Conservation (phyloP, 2,113 vertebrate genomes). For the Camarhynchus parvulus region DNA sequence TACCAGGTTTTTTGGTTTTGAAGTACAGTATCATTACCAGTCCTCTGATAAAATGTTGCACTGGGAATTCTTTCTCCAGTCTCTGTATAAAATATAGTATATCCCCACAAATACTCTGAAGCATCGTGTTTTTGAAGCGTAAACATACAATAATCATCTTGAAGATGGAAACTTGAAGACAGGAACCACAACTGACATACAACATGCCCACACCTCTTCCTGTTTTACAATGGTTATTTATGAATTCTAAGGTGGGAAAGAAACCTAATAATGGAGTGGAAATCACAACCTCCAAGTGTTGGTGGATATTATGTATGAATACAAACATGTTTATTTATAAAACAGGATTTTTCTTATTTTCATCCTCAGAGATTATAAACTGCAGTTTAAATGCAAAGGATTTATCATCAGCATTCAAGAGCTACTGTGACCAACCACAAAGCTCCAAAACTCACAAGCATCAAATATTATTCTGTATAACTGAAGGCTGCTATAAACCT, state of each 20-base stretch:
- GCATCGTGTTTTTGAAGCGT: rapidly evolving
- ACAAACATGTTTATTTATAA: neutral
- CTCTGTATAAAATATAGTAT: neutral
- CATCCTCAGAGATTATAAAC: neutral
- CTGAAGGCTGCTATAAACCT: neutral
- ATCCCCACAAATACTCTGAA: neutral
- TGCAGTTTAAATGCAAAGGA: neutral
- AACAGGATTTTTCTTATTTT: neutral
- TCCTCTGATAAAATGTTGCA: neutral
- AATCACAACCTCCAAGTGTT: neutral
- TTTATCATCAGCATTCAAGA: neutral
- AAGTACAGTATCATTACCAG: neutral
- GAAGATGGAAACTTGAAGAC: neutral
- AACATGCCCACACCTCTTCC: neutral
- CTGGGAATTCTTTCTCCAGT: neutral
- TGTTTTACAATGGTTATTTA: neutral
- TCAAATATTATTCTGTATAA: neutral
- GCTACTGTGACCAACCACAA: neutral
- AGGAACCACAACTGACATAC: neutral
- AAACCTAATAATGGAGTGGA: neutral
- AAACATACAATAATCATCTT: neutral
- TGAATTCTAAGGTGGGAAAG: neutral
- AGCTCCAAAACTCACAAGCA: neutral
- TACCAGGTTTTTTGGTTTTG: neutral
- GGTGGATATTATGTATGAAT: neutral